Conservation (phyloP, 2,797 vertebrate species). For the Poeciliopsis presidionis region DNA sequence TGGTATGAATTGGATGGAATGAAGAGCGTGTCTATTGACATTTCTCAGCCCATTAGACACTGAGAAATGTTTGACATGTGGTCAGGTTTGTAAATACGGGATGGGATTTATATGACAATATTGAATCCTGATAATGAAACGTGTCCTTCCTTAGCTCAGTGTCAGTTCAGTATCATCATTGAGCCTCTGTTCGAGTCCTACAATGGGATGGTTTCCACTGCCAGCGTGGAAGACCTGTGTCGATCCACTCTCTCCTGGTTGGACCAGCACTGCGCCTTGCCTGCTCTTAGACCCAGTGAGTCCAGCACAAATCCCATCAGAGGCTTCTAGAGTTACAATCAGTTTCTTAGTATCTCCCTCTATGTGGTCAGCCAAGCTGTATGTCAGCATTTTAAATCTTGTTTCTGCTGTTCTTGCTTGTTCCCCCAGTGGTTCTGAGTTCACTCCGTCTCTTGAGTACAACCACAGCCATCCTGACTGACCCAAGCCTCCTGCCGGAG, state of each 20-base stretch:
- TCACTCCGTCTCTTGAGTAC: slow-evolving; percentile 94
- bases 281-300: slow-evolving; percentile 91
- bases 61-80: not conserved
- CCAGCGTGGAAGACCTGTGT: slow-evolving; percentile 90
- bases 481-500: slow-evolving; percentile 88
- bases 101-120: not conserved
- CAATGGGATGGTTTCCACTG: slow-evolving; percentile 94
- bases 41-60: not conserved
- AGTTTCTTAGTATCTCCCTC: not conserved
- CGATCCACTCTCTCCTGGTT: slow-evolving; percentile 92
- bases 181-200: slow-evolving; percentile 97
- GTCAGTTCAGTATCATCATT: slow-evolving; percentile 95
- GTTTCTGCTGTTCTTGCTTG: not conserved
- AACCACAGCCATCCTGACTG: slow-evolving; percentile 91
- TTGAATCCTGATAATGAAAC: not conserved
- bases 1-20: not conserved
- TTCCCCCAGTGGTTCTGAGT: slow-evolving; percentile 86
- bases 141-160: slow-evolving; percentile 77
- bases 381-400: not conserved
- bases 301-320: slow-evolving; percentile 25
- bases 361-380: not conserved
- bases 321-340: not conserved
- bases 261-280: slow-evolving; percentile 95
- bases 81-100: not conserved
- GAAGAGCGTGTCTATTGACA: no score